Conservation (phyloP, 1,140 invertebrate species). For the Drosophila sulfurigaster region DNA sequence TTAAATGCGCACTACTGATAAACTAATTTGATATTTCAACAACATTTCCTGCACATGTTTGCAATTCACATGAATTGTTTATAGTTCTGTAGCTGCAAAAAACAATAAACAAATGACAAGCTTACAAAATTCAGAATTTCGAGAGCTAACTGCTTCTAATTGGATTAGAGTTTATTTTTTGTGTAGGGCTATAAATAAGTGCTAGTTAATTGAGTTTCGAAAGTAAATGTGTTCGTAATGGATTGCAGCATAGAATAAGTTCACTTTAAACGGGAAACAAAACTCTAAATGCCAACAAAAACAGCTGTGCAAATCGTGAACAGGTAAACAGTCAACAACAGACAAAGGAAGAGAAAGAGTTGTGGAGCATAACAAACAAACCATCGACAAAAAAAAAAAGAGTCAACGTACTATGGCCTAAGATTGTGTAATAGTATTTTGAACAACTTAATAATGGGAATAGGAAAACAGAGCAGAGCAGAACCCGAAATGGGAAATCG, state of each 20-base stretch:
- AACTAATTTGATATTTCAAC: constrained; percentile 52
- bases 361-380: constrained; percentile 2
- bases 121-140: constrained; percentile 10
- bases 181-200: neutral
- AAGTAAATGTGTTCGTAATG: constrained; percentile 2
- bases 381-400: neutral
- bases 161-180: neutral
- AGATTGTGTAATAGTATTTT: constrained; percentile 25
- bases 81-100: constrained; percentile 4
- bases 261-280: neutral
- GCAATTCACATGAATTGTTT: constrained; percentile 24
- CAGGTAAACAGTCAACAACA: neutral
- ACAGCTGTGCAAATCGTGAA: constrained; percentile 33
- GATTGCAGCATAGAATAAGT: constrained; percentile 23
- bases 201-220: constrained; percentile 1
- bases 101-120: constrained; percentile 19
- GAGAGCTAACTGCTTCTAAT: neutral
- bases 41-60: constrained; percentile 56
- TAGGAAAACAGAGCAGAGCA: neutral
- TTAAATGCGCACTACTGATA: constrained; percentile 52
- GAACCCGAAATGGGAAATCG: neutral
- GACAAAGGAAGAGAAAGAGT: constrained; percentile 6
- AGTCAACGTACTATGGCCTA: constrained; percentile 25
- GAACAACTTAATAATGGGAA: constrained; percentile 24
- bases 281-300: constrained; percentile 3